Percentiles rank a stretch among this genome's conserved stretches.
These are phyloP conservation scores for Strigops habroptila DNA, from an alignment of 2,113 vertebrate species.

Conservation along the genomic window DNA sequence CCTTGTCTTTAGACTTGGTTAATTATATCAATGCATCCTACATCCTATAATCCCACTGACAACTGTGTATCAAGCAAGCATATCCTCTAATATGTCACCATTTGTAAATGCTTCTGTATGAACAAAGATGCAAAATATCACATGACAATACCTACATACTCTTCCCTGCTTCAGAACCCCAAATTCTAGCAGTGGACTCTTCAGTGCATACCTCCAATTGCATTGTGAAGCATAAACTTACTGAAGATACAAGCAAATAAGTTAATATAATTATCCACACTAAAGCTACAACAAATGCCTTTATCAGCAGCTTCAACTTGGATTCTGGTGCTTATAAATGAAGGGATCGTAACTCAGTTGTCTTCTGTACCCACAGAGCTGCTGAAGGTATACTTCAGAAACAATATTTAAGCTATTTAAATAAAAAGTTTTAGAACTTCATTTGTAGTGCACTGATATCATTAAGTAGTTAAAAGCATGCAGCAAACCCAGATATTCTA, in stretches of 20 bases:
- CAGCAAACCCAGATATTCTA: not conserved
- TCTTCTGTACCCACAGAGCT: not conserved
- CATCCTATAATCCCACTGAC: not conserved
- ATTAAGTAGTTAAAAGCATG: not conserved
- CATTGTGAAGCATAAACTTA: not conserved
- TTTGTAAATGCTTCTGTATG: not conserved
- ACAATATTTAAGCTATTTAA: not conserved
- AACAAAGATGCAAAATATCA: not conserved
- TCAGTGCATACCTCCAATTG: not conserved
- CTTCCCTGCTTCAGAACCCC: not conserved
- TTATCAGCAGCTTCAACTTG: not conserved
- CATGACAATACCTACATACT: not conserved
- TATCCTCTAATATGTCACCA: not conserved
- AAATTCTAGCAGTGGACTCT: not conserved
- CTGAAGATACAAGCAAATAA: not conserved
- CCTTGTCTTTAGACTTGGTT: not conserved
- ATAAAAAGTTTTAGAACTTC: not conserved
- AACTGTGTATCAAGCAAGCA: not conserved
- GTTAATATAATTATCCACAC: not conserved
- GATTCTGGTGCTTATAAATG: not conserved
- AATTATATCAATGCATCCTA: not conserved
- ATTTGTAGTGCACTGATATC: not conserved
- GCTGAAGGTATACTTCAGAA: not conserved
- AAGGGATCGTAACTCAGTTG: not conserved
- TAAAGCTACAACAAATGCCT: not conserved